A percentile compares a stretch with the other conserved stretches of the same genome.
Evolutionary conservation across 2,797 vertebrate species (phyloP).

Genomic region (Ctenochaetus hawaiiensis): DNA sequence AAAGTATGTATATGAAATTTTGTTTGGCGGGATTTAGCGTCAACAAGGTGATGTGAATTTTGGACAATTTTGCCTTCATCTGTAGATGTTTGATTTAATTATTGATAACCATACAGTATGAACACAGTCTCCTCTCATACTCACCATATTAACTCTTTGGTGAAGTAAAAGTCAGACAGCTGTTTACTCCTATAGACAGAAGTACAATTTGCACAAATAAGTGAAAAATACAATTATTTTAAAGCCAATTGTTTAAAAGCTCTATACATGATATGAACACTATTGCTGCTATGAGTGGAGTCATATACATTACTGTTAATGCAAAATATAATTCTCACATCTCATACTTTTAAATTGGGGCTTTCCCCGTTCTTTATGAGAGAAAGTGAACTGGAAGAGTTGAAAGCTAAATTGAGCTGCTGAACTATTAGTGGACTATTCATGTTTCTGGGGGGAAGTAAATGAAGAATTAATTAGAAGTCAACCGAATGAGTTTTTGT

Average conservation of each 20-base stretch:
- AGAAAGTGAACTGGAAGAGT: background rate
- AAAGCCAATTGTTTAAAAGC: conserved; percentile 12
- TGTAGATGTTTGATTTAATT: background rate
- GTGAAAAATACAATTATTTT: background rate
- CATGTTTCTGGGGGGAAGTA: conserved; percentile 14
- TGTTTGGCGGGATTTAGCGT: background rate
- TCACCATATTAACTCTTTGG: conserved; percentile 21
- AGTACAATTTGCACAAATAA: conserved; percentile 22
- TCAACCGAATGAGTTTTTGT: conserved; percentile 36
- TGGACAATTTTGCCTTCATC: background rate
- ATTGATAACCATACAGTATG: background rate
- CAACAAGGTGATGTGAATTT: background rate
- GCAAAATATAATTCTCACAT: conserved; percentile 1
- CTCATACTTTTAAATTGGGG: conserved; percentile 2
- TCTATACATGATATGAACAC: too few relatives aligned
- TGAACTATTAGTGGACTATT: conserved; percentile 18
- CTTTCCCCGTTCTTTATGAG: background rate
- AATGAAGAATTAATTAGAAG: conserved; percentile 45
- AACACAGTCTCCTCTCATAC: conserved; percentile 10
- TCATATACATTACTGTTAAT: conserved; percentile 21
- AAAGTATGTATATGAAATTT: background rate
- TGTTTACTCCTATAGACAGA: conserved; percentile 27
- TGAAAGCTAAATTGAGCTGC: conserved; percentile 17
- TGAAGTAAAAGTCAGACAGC: conserved; percentile 36
- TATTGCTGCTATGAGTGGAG: background rate